Conservation (phyloP, 2,113 vertebrate species). For the Anhinga rufa region DNA sequence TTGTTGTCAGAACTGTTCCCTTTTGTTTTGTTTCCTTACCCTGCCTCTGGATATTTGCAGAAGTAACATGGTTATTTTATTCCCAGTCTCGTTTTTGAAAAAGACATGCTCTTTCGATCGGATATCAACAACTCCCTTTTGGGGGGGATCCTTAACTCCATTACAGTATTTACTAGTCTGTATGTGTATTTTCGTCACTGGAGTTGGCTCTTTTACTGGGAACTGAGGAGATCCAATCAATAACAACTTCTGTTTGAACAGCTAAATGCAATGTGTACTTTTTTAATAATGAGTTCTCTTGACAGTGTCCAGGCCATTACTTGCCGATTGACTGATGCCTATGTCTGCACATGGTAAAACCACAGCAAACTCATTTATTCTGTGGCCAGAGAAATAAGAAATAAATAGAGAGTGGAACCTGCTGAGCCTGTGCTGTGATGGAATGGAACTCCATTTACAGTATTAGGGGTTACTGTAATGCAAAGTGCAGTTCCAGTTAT, state of each 20-base stretch:
- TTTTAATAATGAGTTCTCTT: conserved; percentile 61
- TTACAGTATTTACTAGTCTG: background rate
- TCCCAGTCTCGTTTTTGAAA: background rate
- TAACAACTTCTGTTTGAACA: conserved; percentile 52
- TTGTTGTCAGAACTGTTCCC: background rate
- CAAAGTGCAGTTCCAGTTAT: background rate
- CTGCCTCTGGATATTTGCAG: background rate
- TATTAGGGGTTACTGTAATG: background rate
- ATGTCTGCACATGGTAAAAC: conserved; percentile 43
- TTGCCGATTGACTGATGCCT: conserved; percentile 46
- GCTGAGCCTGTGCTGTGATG: background rate
- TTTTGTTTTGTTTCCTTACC: conserved; percentile 5
- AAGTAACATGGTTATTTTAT: background rate
- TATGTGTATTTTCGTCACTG: background rate
- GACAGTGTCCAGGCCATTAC: conserved; percentile 38
- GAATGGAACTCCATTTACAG: background rate
- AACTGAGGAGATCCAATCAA: conserved; percentile 33
- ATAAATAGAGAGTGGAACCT: background rate
- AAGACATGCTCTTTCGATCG: background rate
- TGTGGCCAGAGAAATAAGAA: conserved; percentile 6
- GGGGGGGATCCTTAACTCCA: background rate
- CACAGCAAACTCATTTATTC: conserved; percentile 36
- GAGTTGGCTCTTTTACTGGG: conserved; percentile 36
- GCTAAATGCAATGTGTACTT: conserved; percentile 46
- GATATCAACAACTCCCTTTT: background rate